phyloP scores from a whole-genome alignment of 2,113 vertebrate species.

The Eptesicus fuscus region DNA sequence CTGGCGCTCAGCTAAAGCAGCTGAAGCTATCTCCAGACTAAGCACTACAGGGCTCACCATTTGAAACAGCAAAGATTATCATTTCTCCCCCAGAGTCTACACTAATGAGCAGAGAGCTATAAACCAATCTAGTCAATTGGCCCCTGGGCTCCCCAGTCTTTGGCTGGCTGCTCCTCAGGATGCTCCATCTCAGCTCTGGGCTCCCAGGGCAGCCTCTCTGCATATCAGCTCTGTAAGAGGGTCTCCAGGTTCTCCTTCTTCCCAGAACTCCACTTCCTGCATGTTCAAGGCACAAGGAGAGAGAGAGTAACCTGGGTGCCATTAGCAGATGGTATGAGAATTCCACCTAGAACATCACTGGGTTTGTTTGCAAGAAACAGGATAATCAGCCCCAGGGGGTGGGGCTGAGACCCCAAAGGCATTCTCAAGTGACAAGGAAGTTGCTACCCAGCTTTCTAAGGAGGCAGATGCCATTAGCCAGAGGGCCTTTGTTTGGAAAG shows the following conservation, averaged over 20 bases:
- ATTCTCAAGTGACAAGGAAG: slow-evolving; percentile 10
- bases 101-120: neutral
- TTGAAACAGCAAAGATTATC: neutral
- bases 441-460: neutral
- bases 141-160: neutral
- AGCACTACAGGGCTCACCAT: neutral
- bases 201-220: neutral
- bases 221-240: neutral
- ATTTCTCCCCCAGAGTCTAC: neutral
- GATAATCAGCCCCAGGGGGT: slow-evolving; percentile 48
- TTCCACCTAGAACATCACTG: neutral
- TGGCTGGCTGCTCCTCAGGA: neutral
- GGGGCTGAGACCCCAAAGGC: neutral
- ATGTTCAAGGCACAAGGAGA: neutral
- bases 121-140: neutral
- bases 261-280: neutral
- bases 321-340: slow-evolving; percentile 10
- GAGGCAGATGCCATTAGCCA: neutral
- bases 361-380: slow-evolving; percentile 56
- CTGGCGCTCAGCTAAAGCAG: neutral
- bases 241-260: neutral
- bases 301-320: neutral
- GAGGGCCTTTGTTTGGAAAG: neutral
- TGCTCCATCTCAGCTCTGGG: rapidly evolving
- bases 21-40: neutral